Conservation (phyloP, 2,888 invertebrate genomes). For the Aleiodes testaceus region DNA sequence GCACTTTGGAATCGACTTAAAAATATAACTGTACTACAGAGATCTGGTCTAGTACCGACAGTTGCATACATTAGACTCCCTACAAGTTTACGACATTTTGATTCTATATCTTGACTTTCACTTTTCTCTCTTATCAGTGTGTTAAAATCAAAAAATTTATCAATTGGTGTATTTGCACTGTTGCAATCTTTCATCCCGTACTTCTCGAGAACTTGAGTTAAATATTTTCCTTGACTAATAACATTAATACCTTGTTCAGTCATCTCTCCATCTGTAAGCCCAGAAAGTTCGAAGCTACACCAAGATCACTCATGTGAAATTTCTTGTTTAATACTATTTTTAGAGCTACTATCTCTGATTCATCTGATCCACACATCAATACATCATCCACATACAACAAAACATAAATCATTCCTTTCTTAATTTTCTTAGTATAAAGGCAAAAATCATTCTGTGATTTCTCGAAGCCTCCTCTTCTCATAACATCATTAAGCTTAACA, state of each 20-base stretch:
- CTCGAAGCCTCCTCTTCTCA: not conserved
- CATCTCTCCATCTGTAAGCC: conserved; percentile 37
- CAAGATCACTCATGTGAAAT: conserved; percentile 47
- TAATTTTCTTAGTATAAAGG: not conserved
- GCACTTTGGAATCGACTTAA: not conserved
- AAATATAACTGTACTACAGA: conserved; percentile 1
- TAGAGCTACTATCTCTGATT: conserved; percentile 14
- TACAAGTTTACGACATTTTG: conserved; percentile 45
- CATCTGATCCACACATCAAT: not conserved
- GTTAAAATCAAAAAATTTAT: conserved; percentile 34
- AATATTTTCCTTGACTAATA: conserved; percentile 33
- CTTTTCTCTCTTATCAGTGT: not conserved
- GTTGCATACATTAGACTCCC: conserved; percentile 51
- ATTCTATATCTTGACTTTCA: not conserved
- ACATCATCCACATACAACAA: conserved; percentile 16
- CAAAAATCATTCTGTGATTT: conserved; percentile 18
- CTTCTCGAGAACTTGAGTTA: conserved; percentile 25
- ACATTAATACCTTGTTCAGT: not conserved
- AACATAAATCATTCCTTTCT: conserved; percentile 2
- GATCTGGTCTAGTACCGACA: conserved; percentile 50
- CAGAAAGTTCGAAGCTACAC: conserved; percentile 35
- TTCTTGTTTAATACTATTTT: conserved; percentile 28
- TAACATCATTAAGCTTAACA: conserved; percentile 48
- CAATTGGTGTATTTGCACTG: conserved; percentile 28
- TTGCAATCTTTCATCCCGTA: conserved; percentile 36